phyloP scores from a whole-genome alignment of 2,888 invertebrate species.

The Camptogramma bilineatum region DNA sequence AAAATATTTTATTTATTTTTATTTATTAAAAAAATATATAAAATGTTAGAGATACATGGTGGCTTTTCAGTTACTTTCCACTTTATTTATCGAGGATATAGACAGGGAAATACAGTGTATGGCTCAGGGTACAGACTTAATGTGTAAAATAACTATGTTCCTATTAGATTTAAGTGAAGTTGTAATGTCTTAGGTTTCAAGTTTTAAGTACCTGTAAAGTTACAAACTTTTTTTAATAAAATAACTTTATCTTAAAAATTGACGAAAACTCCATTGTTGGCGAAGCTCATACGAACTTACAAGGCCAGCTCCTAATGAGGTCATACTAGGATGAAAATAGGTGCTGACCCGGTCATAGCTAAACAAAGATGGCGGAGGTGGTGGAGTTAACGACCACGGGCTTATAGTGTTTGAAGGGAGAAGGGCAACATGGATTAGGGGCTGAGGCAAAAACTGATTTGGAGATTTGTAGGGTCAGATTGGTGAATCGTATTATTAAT shows the following conservation, averaged over 20 bases:
- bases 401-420: slow-evolving; percentile 13
- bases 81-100: too few relatives aligned
- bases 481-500: neutral
- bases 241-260: neutral
- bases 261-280: neutral
- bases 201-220: too few relatives aligned
- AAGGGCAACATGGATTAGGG: slow-evolving; percentile 9
- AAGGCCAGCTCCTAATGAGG: slow-evolving; percentile 14
- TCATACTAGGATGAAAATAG: slow-evolving; percentile 26
- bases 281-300: neutral
- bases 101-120: too few relatives aligned
- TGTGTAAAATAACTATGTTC: too few relatives aligned
- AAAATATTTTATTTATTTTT: too few relatives aligned
- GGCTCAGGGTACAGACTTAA: too few relatives aligned
- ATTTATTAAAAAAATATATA: too few relatives aligned
- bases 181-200: too few relatives aligned
- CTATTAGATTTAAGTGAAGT: too few relatives aligned
- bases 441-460: neutral
- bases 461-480: slow-evolving; percentile 4
- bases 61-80: too few relatives aligned
- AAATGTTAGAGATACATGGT: too few relatives aligned
- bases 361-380: slow-evolving; percentile 22
- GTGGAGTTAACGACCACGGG: slow-evolving; percentile 27
- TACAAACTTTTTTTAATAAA: too few relatives aligned
- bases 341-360: slow-evolving; percentile 22